phyloP scores from a whole-genome alignment of 2,888 invertebrate genomes.

The Pogonocherus hispidulus region DNA sequence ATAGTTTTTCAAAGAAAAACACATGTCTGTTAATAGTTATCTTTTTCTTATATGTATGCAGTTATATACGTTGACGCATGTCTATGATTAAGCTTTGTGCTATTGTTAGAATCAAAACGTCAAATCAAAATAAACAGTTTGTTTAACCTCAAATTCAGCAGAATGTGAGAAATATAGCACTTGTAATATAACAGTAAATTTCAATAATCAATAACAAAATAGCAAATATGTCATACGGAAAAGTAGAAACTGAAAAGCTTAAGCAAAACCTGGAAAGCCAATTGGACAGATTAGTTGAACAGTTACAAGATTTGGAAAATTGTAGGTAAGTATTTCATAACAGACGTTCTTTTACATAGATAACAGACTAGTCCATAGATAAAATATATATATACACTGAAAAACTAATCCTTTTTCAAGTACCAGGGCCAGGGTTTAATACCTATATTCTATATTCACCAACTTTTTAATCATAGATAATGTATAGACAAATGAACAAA shows the following conservation, averaged over 20 bases:
- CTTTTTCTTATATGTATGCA: conserved; percentile 28
- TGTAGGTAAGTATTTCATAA: conserved; percentile 74
- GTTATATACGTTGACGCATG: conserved; percentile 22
- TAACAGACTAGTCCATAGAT: too few relatives aligned
- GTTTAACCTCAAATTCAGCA: conserved; percentile 52
- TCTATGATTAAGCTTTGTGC: conserved; percentile 23
- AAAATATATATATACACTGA: too few relatives aligned
- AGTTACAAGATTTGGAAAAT: conserved; percentile 79
- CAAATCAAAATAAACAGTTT: conserved; percentile 52
- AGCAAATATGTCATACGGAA: conserved; percentile 66
- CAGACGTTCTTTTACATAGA: too few relatives aligned
- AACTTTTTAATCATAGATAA: too few relatives aligned
- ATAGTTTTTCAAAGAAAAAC: conserved; percentile 13
- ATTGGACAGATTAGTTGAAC: conserved; percentile 77
- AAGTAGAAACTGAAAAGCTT: conserved; percentile 75
- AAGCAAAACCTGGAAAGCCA: conserved; percentile 78
- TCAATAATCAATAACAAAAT: conserved; percentile 5
- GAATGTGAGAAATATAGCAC: conserved; percentile 62
- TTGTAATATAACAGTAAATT: conserved; percentile 29
- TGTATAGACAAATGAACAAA: too few relatives aligned
- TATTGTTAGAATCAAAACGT: conserved; percentile 40
- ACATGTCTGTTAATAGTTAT: conserved; percentile 12
- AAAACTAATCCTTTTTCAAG: too few relatives aligned
- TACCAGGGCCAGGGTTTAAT: too few relatives aligned
- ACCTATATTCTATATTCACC: too few relatives aligned